Evolutionary conservation across 2,888 invertebrate genomes (phyloP).

Genomic region (Rutpela maculata): DNA sequence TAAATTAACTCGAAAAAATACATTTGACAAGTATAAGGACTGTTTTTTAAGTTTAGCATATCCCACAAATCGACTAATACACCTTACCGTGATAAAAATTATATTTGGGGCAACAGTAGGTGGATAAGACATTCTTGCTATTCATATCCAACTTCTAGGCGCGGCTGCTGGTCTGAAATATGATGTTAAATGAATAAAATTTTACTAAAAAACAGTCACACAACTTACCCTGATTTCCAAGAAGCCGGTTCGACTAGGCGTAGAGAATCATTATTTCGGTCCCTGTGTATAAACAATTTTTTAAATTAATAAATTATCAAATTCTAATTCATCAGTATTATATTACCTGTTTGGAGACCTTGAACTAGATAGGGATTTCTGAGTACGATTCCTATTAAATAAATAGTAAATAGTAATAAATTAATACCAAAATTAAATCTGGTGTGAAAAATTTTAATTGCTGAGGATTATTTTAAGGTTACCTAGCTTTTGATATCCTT

Average conservation of each 20-base stretch:
- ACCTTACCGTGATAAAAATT: no score
- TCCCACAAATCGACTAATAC: no score
- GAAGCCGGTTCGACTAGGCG: slow-evolving; percentile 62
- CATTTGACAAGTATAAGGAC: no score
- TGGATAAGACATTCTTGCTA: no score
- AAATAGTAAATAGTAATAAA: slow-evolving; percentile 9
- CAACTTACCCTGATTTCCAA: slow-evolving; percentile 62
- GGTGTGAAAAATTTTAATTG: slow-evolving; percentile 2
- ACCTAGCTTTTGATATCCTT: slow-evolving; percentile 61
- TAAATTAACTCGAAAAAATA: no score
- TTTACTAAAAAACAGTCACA: slow-evolving; percentile 12
- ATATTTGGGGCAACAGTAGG: no score
- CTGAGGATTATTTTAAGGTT: slow-evolving; percentile 35
- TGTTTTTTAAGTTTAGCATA: no score
- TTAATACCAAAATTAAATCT: not conserved
- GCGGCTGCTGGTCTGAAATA: slow-evolving; percentile 56
- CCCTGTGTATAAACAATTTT: slow-evolving; percentile 47
- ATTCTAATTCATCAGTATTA: slow-evolving; percentile 10
- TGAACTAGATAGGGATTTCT: slow-evolving; percentile 56
- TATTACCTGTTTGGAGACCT: slow-evolving; percentile 58
- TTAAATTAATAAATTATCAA: slow-evolving; percentile 9
- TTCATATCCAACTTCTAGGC: slow-evolving; percentile 58
- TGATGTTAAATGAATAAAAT: slow-evolving; percentile 2
- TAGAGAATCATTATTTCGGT: slow-evolving; percentile 58
- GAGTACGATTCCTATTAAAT: slow-evolving; percentile 36